phyloP scores from a whole-genome alignment of 1,140 invertebrate species.

The Pomacea maculata region DNA sequence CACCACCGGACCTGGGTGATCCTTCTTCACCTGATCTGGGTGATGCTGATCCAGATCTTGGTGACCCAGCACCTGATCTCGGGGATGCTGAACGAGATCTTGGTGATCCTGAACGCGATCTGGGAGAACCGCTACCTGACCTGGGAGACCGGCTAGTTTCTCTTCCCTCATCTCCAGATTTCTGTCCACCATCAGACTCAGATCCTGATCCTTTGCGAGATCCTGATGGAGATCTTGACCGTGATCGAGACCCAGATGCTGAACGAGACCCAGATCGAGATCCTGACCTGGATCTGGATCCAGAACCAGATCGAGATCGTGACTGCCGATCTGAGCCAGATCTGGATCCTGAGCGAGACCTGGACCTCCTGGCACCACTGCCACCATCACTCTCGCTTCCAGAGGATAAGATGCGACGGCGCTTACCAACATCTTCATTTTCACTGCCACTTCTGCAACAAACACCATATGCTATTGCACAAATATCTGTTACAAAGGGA shows the following conservation, averaged over 20 bases:
- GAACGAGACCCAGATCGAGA: constrained; percentile 57
- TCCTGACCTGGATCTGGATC: constrained; percentile 42
- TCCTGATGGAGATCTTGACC: constrained; percentile 55
- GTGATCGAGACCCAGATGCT: constrained; percentile 59
- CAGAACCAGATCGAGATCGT: constrained; percentile 35
- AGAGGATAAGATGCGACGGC: constrained; percentile 64
- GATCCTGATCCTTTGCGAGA: constrained; percentile 40
- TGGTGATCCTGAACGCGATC: background rate
- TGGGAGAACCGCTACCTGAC: constrained; percentile 4
- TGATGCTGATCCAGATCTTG: constrained; percentile 14
- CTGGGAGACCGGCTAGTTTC: background rate
- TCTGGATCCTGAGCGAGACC: constrained; percentile 53
- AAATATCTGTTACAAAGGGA: background rate
- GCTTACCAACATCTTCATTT: constrained; percentile 60
- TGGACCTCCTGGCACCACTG: constrained; percentile 36
- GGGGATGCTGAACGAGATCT: constrained; percentile 17
- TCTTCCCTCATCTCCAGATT: constrained; percentile 11
- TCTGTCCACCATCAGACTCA: constrained; percentile 23
- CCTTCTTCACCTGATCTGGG: constrained; percentile 6
- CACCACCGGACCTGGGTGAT: constrained; percentile 14
- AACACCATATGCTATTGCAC: constrained; percentile 32
- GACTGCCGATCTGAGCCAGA: constrained; percentile 52
- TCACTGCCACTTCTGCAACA: constrained; percentile 68
- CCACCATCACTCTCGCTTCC: constrained; percentile 57
- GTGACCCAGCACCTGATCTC: constrained; percentile 7